Evolutionary conservation across 2,113 vertebrate species (phyloP), one percentile per base, ranked within the genome.

Genomic region (Myrmophylax atrothorax): DNA sequence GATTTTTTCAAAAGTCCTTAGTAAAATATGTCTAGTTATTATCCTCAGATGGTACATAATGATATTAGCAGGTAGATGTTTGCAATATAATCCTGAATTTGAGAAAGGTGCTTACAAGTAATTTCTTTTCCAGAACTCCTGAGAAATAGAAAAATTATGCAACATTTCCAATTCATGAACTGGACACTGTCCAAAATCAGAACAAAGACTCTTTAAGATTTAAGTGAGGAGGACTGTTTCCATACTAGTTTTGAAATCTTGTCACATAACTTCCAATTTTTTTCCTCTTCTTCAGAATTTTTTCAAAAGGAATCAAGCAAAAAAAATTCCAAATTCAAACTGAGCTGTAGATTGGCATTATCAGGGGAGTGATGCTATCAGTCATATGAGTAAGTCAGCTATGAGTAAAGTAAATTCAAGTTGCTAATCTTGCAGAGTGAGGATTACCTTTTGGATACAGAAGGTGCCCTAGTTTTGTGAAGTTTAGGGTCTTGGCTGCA

Each of bases 401-500:
- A 56, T 26, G 47, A 72, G 63, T 72, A 80, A 84, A 83, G 18
- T 55, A 83, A 77, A 58, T 83, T 66, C 19, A 24, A 15, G 9
- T 50, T 40, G 25, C 56, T 90, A 68, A 53, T 86, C 92, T 84
- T 87, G 9, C 47, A 38, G 16, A 81, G 35, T n/a, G 40, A 49
- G 35, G 37, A 10, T 62, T 5, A 10, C 42, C 62, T 52, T 90
- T 72, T 23, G 26, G 64, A 75, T 16, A 67, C 24, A 91, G 75
- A 75, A 82, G 9, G 16, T 95, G 42, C 28, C 66, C 18, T 3
- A 10, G 17, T 37, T 93, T 92, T 91, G 56, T 89, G 85, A 96
- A 77, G 18, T 37, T 81, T 52, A 89, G 55, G 25, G 31, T 80
- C 72, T 77, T 95, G 26, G 58, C 33, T 72, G 16, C 33, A 44